Evolutionary conservation across 2,113 vertebrate species (phyloP).

Genomic region (Todiramphus chloris): DNA sequence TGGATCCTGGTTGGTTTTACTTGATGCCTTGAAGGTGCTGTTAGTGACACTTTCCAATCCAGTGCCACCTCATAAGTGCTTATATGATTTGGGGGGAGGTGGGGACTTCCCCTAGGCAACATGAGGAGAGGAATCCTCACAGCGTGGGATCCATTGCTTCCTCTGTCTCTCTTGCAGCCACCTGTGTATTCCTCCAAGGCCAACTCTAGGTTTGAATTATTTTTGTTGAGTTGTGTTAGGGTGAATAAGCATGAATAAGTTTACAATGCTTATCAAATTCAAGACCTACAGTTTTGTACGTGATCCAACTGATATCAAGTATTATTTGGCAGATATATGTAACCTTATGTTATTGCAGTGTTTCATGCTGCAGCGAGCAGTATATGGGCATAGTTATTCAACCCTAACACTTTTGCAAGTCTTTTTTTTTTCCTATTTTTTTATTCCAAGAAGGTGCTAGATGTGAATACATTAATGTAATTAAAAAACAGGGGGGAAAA

Average conservation of each 20-base stretch:
- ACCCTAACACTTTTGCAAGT: not conserved
- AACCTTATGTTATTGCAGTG: not conserved
- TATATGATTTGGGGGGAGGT: not conserved
- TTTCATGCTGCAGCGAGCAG: not conserved
- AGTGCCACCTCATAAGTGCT: rapidly evolving
- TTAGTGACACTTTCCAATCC: not conserved
- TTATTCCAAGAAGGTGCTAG: not conserved
- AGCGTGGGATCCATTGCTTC: rapidly evolving
- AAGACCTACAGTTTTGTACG: not conserved
- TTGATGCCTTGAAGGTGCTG: not conserved
- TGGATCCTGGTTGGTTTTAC: too few species aligned
- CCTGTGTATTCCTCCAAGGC: not conserved
- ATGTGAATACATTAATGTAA: rapidly evolving
- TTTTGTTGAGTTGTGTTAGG: rapidly evolving
- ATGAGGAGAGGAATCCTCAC: rapidly evolving
- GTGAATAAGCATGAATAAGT: not conserved
- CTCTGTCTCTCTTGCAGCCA: not conserved
- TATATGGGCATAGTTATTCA: not conserved
- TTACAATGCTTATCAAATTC: rapidly evolving
- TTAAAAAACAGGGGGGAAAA: not conserved
- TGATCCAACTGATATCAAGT: not conserved
- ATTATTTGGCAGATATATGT: not conserved
- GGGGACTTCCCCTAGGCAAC: rapidly evolving
- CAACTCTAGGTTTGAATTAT: rapidly evolving
- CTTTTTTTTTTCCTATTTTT: rapidly evolving